These are phyloP conservation scores for Ascidia mentula DNA, from an alignment of 23 tunicate species.

Conservation along the genomic window DNA sequence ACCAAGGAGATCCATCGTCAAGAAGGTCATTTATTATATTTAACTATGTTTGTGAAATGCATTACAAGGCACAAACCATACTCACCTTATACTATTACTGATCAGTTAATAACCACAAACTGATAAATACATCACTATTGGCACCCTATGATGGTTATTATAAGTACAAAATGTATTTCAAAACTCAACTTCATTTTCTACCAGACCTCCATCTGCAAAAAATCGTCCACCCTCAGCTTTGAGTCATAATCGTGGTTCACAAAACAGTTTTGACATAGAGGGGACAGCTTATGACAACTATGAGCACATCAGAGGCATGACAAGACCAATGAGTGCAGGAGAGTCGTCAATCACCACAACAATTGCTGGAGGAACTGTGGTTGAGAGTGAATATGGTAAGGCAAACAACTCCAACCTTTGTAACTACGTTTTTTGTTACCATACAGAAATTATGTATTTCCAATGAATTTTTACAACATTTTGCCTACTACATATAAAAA, in stretches of 20 bases:
- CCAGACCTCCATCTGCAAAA: slow-evolving; percentile 26
- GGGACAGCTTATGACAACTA: not conserved
- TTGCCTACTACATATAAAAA: too few relatives aligned
- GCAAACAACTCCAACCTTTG: too few relatives aligned
- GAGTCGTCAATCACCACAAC: slow-evolving; percentile 63
- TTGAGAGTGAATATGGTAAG: slow-evolving; percentile 57
- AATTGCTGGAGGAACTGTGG: slow-evolving; percentile 51
- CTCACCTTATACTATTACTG: too few relatives aligned
- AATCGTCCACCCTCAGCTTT: not conserved
- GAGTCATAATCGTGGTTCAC: not conserved
- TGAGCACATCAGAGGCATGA: not conserved
- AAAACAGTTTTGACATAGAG: not conserved
- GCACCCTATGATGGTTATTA: too few relatives aligned
- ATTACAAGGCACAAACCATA: too few relatives aligned
- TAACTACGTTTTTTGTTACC: not conserved
- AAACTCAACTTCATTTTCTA: not conserved
- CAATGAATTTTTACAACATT: too few relatives aligned
- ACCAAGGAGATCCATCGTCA: slow-evolving; percentile 31
- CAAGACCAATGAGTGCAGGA: slow-evolving; percentile 60
- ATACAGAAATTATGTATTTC: too few relatives aligned
- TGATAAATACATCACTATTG: too few relatives aligned
- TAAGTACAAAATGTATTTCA: not conserved
- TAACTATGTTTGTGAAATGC: too few relatives aligned
- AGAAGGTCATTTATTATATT: too few relatives aligned
- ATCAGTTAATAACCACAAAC: too few relatives aligned